Base-by-base conservation (phyloP, 2,797 vertebrate species). In the Sternarchorhynchus goeldii region DNA sequence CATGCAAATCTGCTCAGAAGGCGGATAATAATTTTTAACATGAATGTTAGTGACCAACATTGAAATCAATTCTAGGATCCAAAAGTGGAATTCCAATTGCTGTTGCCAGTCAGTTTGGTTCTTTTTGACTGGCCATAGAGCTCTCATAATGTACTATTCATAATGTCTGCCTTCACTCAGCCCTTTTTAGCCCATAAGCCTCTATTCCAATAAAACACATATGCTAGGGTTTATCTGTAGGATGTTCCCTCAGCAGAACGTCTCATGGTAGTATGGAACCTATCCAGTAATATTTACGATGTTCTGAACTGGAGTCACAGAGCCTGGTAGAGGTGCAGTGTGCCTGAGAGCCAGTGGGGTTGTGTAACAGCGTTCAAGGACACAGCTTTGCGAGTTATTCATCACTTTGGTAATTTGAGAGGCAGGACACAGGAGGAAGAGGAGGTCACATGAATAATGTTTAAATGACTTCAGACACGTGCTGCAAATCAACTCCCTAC, bases 401-500 rank as follows among this genome's bases (percentile, higher is more conserved):
- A 89, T 88, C 86, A 58, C 4, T 25, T 53, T 68, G 0, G 91
- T 90, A 92, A 93, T 85, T 77, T 78, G 88, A 92, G 89, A 81
- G 70, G 21, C 39, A 72, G 82, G 88, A 59, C 84, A 83, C 79
- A 87, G 87, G 89, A 88, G 89, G 89, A 88, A 53, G 82, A 60
- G 60, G 76, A 84, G 86, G 90, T 90, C 87, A 86, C 6, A 58
- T 86, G 86, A 90, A 91, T 87, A 88, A 88, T 87, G 89, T 90
- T 85, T 82, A 85, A 91, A 87, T 81, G 75, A 65, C 79, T 78
- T 79, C 80, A 75, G 64, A 75, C 58, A 78, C 83, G 85, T 74
- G 83, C 89, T 89, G 83, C 74, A 64, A 78, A 92, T 89, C 81
- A 55, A 29, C 4, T 29, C 29, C 39, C 10, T 2, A 16, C 41